Conservation (phyloP, 2,113 vertebrate species). For the Oceanites oceanicus region DNA sequence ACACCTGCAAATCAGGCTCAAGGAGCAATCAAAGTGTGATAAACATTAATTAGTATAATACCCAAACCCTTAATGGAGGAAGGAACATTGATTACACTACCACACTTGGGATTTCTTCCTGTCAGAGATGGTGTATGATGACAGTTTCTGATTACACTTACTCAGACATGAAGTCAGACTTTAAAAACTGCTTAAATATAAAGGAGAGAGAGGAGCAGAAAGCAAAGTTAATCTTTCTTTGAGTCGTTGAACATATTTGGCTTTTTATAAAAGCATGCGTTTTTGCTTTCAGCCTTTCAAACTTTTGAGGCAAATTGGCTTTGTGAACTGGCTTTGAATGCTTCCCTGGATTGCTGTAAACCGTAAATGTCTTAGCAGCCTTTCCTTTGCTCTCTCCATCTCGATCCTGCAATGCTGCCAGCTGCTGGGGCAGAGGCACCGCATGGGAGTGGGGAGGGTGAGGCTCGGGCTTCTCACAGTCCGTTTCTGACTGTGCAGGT, state of each 20-base stretch:
- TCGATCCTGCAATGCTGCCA: not conserved
- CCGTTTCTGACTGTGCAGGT: not conserved
- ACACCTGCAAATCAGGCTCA: constrained; percentile 69
- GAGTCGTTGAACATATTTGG: not conserved
- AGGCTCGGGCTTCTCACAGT: not conserved
- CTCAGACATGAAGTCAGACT: constrained; percentile 49
- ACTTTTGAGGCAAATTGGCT: not conserved
- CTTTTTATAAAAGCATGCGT: not conserved
- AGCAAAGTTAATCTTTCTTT: constrained; percentile 25
- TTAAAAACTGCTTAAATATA: constrained; percentile 20
- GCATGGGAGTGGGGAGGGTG: not conserved
- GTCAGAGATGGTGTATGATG: constrained; percentile 18
- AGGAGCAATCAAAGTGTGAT: constrained; percentile 68
- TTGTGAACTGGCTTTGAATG: not conserved
- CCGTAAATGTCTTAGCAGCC: not conserved
- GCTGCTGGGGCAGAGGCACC: not conserved
- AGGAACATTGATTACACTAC: constrained; percentile 52
- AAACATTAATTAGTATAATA: constrained; percentile 72
- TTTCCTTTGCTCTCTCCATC: not conserved
- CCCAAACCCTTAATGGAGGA: constrained; percentile 61
- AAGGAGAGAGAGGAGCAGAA: constrained; percentile 23
- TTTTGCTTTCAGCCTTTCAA: constrained; percentile 18
- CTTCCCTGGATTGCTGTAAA: not conserved
- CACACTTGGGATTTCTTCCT: constrained; percentile 61
- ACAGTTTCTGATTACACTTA: constrained; percentile 61